phyloP scores from a whole-genome alignment of 2,888 invertebrate species.

The Chalcosyrphus nemorum region DNA sequence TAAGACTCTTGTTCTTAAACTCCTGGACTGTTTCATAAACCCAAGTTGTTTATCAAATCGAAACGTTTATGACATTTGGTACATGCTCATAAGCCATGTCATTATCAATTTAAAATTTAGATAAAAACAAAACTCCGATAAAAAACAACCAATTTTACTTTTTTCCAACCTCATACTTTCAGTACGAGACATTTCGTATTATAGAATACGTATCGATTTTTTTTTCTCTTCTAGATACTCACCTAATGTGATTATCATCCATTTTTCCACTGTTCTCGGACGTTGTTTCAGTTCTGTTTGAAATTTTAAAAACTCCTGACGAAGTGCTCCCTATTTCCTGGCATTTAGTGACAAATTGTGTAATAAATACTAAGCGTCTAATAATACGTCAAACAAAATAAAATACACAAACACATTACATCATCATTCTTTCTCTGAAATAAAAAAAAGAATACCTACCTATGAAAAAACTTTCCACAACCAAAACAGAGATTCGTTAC shows the following conservation, averaged over 20 bases:
- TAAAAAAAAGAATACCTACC: neutral
- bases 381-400: no score
- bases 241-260: conserved; percentile 47
- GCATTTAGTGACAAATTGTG: neutral
- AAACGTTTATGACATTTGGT: no score
- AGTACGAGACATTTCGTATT: neutral
- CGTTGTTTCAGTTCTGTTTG: conserved; percentile 7
- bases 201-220: conserved; percentile 5
- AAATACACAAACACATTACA: neutral
- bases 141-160: neutral
- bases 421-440: neutral
- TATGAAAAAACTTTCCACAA: neutral
- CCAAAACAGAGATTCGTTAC: neutral
- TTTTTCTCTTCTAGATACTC: neutral
- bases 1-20: neutral
- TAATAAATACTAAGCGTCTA: neutral
- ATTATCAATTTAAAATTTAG: neutral
- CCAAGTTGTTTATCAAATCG: neutral
- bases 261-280: neutral
- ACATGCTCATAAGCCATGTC: neutral
- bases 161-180: neutral
- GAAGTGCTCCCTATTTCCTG: neutral
- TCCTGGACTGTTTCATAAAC: neutral
- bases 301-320: neutral
- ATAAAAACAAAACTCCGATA: neutral